A percentile compares a stretch with the other conserved stretches of the same genome.
Evolutionary conservation across 2,797 vertebrate species (phyloP).

Genomic region (Mus spretus): DNA sequence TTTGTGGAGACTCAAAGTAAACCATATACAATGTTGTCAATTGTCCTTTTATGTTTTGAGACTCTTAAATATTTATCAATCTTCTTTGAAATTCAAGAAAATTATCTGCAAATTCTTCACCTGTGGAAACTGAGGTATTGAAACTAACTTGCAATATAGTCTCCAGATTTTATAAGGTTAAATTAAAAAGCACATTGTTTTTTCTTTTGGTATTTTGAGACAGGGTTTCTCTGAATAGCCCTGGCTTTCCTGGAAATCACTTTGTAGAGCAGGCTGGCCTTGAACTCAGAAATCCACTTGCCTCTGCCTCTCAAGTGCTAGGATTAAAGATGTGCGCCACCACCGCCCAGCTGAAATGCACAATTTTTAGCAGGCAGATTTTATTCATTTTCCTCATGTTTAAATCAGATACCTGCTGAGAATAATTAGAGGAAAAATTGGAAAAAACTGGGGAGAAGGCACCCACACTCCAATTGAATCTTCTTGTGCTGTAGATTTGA

Average conservation of each 20-base stretch:
- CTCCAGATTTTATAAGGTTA: neutral
- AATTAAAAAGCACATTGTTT: neutral
- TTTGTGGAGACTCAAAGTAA: neutral
- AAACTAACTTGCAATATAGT: neutral
- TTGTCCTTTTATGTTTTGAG: neutral
- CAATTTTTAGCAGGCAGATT: neutral
- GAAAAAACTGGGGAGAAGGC: neutral
- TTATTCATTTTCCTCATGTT: neutral
- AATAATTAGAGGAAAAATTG: neutral
- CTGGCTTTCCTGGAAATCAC: too few relatives aligned
- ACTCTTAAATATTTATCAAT: neutral
- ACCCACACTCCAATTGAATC: neutral
- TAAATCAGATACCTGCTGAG: neutral
- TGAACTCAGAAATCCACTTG: too few relatives aligned
- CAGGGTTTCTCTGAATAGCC: too few relatives aligned
- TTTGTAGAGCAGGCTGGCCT: too few relatives aligned
- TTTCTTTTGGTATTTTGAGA: too few relatives aligned
- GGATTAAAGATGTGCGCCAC: too few relatives aligned
- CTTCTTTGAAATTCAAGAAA: slow-evolving; percentile 12
- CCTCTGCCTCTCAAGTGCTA: too few relatives aligned
- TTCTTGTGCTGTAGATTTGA: neutral
- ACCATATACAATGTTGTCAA: neutral
- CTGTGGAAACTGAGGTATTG: neutral
- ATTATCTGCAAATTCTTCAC: neutral
- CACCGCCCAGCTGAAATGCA: too few relatives aligned